phyloP scores from a whole-genome alignment of 2,888 invertebrate species.

The Parnassius glacialis region DNA sequence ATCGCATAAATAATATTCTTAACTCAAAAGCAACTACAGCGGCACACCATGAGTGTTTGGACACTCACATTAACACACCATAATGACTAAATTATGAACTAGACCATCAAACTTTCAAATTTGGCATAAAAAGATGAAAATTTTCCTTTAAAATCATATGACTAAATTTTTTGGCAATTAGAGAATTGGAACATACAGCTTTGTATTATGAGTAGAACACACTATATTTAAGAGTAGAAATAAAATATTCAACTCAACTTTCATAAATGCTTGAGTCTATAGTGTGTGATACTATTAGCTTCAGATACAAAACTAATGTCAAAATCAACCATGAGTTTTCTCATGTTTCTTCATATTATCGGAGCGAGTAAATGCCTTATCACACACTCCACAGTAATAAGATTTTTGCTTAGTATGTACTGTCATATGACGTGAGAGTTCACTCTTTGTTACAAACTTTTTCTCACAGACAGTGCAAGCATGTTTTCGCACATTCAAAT shows the following conservation, averaged over 20 bases:
- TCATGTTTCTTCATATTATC: conserved; percentile 81
- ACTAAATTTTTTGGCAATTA: conserved; percentile 78
- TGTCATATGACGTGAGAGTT: conserved; percentile 79
- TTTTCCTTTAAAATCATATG: conserved; percentile 62
- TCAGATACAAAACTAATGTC: conserved; percentile 16
- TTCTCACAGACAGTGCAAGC: conserved; percentile 78
- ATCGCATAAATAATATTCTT: conserved; percentile 61
- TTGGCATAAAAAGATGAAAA: conserved; percentile 70
- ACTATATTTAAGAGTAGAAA: conserved; percentile 20
- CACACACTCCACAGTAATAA: conserved; percentile 77
- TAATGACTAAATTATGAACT: conserved; percentile 79
- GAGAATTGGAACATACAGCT: conserved; percentile 70
- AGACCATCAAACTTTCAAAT: conserved; percentile 67
- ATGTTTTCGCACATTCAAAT: conserved; percentile 77
- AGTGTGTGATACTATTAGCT: conserved; percentile 38
- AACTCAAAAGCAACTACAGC: conserved; percentile 72
- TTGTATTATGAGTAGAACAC: conserved; percentile 50
- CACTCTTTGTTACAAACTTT: conserved; percentile 79
- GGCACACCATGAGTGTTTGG: conserved; percentile 63
- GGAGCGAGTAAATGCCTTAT: conserved; percentile 77
- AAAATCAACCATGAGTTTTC: conserved; percentile 73
- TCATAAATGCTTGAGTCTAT: conserved; percentile 36
- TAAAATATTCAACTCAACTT: conserved; percentile 14
- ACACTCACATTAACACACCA: conserved; percentile 74
- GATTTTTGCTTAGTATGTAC: conserved; percentile 79